Conservation (phyloP, 1,140 invertebrate species). For the Anagrus nilaparvatae region DNA sequence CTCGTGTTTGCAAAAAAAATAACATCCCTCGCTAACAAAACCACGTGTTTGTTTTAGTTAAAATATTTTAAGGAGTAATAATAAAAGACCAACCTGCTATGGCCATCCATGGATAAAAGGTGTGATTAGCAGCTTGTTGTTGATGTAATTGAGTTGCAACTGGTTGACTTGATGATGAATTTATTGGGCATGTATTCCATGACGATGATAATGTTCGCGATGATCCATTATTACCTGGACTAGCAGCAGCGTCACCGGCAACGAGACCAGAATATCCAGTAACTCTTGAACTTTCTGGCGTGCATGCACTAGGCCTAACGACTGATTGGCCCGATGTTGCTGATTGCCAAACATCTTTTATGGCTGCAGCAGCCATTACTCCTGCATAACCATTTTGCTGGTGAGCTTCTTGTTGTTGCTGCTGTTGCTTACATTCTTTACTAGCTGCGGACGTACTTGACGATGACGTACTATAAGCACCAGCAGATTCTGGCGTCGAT, state of each 20-base stretch:
- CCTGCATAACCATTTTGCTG: conserved; percentile 59
- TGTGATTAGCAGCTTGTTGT: conserved; percentile 76
- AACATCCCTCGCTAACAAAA: too few species aligned
- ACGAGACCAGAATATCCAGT: conserved; percentile 53
- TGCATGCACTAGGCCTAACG: conserved; percentile 73
- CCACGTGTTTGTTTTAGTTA: too few species aligned
- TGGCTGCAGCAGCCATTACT: conserved; percentile 49
- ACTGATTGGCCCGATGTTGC: conserved; percentile 51
- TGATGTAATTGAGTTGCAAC: conserved; percentile 75
- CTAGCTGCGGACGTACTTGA: conserved; percentile 39
- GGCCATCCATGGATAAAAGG: conserved; percentile 96
- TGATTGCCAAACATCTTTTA: conserved; percentile 59
- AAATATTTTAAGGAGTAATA: too few species aligned
- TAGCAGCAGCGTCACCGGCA: conserved; percentile 61
- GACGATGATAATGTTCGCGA: conserved; percentile 55
- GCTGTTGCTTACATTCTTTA: conserved; percentile 53
- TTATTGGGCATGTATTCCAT: conserved; percentile 74
- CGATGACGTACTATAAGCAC: conserved; percentile 48
- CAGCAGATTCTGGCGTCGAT: conserved; percentile 49
- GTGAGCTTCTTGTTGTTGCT: conserved; percentile 42
- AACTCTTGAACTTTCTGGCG: conserved; percentile 64
- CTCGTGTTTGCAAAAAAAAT: too few species aligned
- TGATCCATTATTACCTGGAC: conserved; percentile 59
- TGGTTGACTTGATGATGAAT: conserved; percentile 62
- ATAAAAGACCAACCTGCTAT: conserved; percentile 82